These are phyloP conservation scores for Hycleus phaleratus DNA, from an alignment of 1,140 invertebrate species.

Conservation along the genomic window DNA sequence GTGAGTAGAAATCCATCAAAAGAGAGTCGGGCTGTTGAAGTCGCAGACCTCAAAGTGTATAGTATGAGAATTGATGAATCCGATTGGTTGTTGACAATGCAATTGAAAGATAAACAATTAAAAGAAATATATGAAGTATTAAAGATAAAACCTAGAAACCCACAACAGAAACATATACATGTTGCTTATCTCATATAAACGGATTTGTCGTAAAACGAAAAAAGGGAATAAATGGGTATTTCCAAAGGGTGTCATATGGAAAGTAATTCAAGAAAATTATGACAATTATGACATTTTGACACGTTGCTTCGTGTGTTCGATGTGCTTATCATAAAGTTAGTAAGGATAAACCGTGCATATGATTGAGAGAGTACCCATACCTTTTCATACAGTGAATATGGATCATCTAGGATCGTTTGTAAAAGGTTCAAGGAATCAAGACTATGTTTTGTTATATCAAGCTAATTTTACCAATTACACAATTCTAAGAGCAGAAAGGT, in stretches of 20 bases:
- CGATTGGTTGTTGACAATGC: constrained; percentile 17
- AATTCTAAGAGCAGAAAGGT: constrained; percentile 13
- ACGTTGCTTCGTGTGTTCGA: constrained; percentile 20
- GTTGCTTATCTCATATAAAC: constrained; percentile 27
- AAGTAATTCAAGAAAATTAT: constrained; percentile 32
- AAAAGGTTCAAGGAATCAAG: constrained; percentile 21
- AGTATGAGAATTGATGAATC: constrained; percentile 4
- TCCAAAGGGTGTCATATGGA: constrained; percentile 28
- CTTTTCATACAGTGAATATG: constrained; percentile 24
- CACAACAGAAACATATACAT: constrained; percentile 22
- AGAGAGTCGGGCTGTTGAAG: background rate
- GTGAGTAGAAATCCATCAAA: constrained; percentile 27
- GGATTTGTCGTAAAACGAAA: constrained; percentile 26
- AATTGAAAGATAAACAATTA: constrained; percentile 18
- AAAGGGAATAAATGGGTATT: constrained; percentile 33
- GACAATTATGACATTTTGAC: constrained; percentile 33
- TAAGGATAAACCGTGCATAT: constrained; percentile 29
- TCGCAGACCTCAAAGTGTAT: no score
- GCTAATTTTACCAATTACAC: constrained; percentile 20
- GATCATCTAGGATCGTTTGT: constrained; percentile 30
- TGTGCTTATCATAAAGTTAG: constrained; percentile 13
- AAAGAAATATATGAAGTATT: constrained; percentile 7
- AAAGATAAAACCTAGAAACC: constrained; percentile 13
- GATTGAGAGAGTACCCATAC: constrained; percentile 21
- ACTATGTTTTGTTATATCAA: constrained; percentile 15